Conservation (phyloP, 2,888 invertebrate species). For the Platynereis dumerilii region DNA sequence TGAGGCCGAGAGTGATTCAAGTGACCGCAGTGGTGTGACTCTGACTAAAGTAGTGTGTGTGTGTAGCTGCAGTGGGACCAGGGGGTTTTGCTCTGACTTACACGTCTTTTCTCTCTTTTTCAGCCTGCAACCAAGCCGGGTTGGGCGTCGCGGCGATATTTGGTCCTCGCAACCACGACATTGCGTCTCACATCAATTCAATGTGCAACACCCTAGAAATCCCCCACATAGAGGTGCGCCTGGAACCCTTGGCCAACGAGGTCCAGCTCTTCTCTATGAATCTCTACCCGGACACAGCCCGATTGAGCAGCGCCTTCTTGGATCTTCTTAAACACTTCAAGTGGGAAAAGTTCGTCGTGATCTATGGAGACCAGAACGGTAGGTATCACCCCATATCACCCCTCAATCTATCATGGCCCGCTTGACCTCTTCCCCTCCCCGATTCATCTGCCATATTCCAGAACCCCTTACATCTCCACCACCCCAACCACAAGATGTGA, state of each 20-base stretch:
- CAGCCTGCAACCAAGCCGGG: slow-evolving; percentile 57
- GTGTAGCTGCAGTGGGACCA: too few relatives aligned
- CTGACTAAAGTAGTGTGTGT: too few relatives aligned
- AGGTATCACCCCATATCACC: slow-evolving; percentile 11
- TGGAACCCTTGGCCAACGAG: slow-evolving; percentile 23
- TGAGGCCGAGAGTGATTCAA: too few relatives aligned
- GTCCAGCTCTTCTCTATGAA: slow-evolving; percentile 38
- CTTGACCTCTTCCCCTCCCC: neutral
- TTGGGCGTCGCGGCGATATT: slow-evolving; percentile 40
- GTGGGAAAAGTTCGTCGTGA: slow-evolving; percentile 38
- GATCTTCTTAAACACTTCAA: slow-evolving; percentile 34
- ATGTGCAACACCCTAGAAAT: slow-evolving; percentile 40
- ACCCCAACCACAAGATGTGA: too few relatives aligned
- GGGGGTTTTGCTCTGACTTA: too few relatives aligned
- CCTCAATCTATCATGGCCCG: neutral
- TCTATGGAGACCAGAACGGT: slow-evolving; percentile 38
- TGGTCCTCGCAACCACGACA: slow-evolving; percentile 29
- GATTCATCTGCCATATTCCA: too few relatives aligned
- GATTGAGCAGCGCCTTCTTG: slow-evolving; percentile 33
- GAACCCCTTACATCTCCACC: too few relatives aligned
- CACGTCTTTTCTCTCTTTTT: slow-evolving; percentile 26
- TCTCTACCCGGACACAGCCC: slow-evolving; percentile 34
- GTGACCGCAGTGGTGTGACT: too few relatives aligned
- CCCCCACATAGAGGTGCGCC: slow-evolving; percentile 35
- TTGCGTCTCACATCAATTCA: slow-evolving; percentile 38